A percentile compares a stretch with the other conserved stretches of the same genome.
These are phyloP conservation scores for Amazona vittata DNA, from an alignment of 2,113 vertebrate species.

Conservation along the genomic window DNA sequence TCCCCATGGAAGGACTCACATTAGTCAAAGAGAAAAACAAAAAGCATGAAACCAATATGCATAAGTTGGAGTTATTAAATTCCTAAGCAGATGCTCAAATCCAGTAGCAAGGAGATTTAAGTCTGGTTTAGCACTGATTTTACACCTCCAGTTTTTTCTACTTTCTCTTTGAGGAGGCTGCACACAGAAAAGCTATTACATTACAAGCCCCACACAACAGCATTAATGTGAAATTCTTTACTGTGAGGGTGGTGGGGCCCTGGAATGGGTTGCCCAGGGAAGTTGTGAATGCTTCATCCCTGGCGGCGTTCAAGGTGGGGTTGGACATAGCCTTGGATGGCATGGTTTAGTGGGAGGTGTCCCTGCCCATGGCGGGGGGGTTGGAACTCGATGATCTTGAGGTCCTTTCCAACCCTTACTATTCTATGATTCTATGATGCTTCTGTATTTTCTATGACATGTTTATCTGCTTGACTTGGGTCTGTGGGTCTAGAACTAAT, in stretches of 20 bases:
- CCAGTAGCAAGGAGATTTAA: not conserved
- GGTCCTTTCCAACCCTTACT: no score
- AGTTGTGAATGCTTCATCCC: no score
- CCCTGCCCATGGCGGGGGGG: no score
- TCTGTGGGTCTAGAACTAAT: not conserved
- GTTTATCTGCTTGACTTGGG: not conserved
- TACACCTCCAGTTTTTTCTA: not conserved
- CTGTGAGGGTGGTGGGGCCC: no score
- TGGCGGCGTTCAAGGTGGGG: no score
- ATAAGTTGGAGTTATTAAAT: not conserved
- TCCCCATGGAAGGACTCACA: not conserved
- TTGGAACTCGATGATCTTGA: no score
- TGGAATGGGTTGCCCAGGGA: no score
- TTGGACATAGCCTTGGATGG: no score
- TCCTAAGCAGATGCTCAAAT: not conserved
- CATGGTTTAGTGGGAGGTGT: no score
- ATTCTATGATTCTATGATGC: no score
- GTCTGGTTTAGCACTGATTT: constrained; percentile 4
- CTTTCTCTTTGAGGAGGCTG: not conserved
- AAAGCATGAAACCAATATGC: not conserved
- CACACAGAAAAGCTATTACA: not conserved
- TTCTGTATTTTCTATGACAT: not conserved
- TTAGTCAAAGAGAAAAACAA: not conserved
- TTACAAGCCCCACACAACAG: not conserved
- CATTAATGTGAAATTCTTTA: not conserved